Percentiles rank a stretch among this genome's conserved stretches.
Evolutionary conservation across 2,888 invertebrate species (phyloP).

Genomic region (Morpho helenor): DNA sequence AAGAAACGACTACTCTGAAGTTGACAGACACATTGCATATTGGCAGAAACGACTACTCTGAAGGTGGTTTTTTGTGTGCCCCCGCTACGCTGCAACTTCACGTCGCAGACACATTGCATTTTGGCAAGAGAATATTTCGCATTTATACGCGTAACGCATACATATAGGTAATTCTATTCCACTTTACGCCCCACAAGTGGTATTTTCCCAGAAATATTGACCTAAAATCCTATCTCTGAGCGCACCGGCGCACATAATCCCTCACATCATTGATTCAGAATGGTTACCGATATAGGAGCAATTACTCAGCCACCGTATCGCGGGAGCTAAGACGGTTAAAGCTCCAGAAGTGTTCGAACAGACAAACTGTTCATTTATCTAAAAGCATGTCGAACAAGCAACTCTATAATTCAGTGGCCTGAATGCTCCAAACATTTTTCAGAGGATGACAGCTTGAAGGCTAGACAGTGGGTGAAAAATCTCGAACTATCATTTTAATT

Average conservation of each 20-base stretch:
- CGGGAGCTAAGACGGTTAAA: conserved; percentile 36
- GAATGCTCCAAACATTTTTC: conserved; percentile 42
- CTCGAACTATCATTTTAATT: conserved; percentile 1
- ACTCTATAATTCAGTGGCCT: conserved; percentile 50
- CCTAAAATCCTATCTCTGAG: conserved; percentile 11
- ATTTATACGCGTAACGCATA: too few relatives aligned
- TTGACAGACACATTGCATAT: too few relatives aligned
- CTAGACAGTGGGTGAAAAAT: conserved; percentile 26
- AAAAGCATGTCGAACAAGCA: conserved; percentile 52
- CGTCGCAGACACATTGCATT: too few relatives aligned
- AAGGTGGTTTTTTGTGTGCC: too few relatives aligned
- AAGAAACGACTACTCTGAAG: too few relatives aligned
- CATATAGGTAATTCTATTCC: neutral
- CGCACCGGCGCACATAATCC: conserved; percentile 16
- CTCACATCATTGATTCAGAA: conserved; percentile 28
- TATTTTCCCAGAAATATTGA: conserved; percentile 4
- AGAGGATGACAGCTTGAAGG: conserved; percentile 36
- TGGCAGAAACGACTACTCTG: too few relatives aligned
- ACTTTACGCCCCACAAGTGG: neutral
- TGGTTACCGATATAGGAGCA: conserved; percentile 46
- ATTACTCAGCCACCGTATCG: conserved; percentile 48
- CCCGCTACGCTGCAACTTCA: too few relatives aligned
- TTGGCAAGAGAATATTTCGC: too few relatives aligned
- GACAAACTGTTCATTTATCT: conserved; percentile 56
- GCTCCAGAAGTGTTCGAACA: conserved; percentile 39